These are phyloP conservation scores for Lepidochrysops patricia DNA, from an alignment of 2,888 invertebrate species.

Conservation along the genomic window DNA sequence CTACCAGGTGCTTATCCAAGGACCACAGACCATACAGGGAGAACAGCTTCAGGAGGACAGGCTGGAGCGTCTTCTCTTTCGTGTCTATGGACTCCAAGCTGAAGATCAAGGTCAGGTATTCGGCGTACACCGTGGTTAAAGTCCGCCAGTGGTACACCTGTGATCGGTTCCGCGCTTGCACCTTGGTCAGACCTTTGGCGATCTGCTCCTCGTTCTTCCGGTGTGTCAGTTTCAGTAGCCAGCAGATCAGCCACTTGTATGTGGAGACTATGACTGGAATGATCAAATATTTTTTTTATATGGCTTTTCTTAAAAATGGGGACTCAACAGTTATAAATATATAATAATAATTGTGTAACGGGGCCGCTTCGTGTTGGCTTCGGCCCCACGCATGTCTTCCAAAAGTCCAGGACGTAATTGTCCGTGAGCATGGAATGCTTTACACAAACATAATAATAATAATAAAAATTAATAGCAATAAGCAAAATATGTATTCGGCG, in stretches of 20 bases:
- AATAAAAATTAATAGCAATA: too few species aligned
- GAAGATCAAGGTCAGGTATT: constrained; percentile 76
- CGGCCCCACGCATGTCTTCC: too few species aligned
- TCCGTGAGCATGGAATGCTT: too few species aligned
- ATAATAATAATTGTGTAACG: too few species aligned
- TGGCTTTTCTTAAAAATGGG: too few species aligned
- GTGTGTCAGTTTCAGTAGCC: constrained; percentile 82
- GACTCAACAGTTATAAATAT: too few species aligned
- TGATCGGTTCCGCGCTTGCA: constrained; percentile 84
- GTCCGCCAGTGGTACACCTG: constrained; percentile 87
- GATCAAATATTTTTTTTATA: constrained; percentile 11
- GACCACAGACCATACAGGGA: constrained; percentile 57
- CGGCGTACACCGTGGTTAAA: constrained; percentile 85
- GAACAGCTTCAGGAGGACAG: constrained; percentile 65
- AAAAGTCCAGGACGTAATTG: too few species aligned
- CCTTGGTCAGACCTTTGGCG: constrained; percentile 76
- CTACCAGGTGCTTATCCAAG: constrained; percentile 80
- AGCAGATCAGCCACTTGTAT: constrained; percentile 90
- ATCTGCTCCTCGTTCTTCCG: constrained; percentile 73
- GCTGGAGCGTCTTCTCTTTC: constrained; percentile 47
- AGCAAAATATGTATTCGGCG: too few species aligned
- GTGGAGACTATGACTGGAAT: constrained; percentile 79
- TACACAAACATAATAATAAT: too few species aligned
- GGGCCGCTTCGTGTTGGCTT: too few species aligned
- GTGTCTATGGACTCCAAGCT: constrained; percentile 61